Conservation (phyloP, 2,797 vertebrate genomes). For the Poecilia velifera region DNA sequence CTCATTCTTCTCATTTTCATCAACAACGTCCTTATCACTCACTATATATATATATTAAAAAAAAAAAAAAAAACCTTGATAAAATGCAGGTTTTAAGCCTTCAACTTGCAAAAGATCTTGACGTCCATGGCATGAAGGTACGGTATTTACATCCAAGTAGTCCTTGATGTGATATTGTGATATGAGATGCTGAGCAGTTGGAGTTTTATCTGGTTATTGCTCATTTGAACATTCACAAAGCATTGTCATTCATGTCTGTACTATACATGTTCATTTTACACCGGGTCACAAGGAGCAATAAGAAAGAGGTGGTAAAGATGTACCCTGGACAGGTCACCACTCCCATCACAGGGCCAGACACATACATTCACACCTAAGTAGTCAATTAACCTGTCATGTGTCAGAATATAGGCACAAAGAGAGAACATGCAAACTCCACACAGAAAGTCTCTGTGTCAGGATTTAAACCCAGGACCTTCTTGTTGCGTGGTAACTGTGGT, state of each 20-base stretch:
- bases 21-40: neutral
- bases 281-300: neutral
- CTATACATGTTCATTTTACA: neutral
- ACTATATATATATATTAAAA: too few relatives aligned
- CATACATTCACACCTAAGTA: neutral
- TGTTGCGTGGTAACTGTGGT: neutral
- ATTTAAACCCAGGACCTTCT: neutral
- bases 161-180: neutral
- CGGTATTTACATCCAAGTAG: neutral
- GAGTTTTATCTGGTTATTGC: neutral
- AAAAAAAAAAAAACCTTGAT: neutral
- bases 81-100: neutral
- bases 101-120: neutral
- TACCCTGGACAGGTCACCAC: neutral
- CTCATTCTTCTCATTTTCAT: neutral
- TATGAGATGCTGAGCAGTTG: neutral
- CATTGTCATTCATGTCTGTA: slow-evolving; percentile 34
- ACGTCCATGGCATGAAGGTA: neutral
- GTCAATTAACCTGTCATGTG: neutral
- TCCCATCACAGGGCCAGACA: neutral
- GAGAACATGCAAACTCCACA: neutral
- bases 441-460: neutral
- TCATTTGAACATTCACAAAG: slow-evolving; percentile 22
- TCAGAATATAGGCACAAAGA: neutral
- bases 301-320: neutral